These are phyloP conservation scores for Drosophila recens DNA, from an alignment of 2,888 invertebrate genomes.

Conservation along the genomic window DNA sequence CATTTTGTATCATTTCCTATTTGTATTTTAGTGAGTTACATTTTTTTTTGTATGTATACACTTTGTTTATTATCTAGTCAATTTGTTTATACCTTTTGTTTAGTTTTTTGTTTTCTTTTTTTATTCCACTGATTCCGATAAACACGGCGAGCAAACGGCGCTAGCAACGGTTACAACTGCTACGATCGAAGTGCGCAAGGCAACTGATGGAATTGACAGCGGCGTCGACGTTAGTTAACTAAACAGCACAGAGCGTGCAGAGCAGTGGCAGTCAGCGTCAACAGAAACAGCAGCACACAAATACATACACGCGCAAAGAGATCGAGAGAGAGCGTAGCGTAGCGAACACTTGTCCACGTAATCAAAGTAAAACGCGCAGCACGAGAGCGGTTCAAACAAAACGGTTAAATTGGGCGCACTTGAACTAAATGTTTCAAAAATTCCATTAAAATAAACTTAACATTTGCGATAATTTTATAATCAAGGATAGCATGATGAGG, in stretches of 20 bases:
- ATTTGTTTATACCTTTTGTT: conserved; percentile 57
- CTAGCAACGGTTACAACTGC: conserved; percentile 55
- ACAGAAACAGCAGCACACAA: conserved; percentile 6
- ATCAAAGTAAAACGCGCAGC: conserved; percentile 58
- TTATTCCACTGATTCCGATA: conserved; percentile 28
- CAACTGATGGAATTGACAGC: conserved; percentile 59
- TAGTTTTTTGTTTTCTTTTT: conserved; percentile 22
- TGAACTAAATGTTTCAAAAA: background rate
- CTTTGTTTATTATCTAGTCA: conserved; percentile 23
- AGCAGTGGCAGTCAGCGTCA: conserved; percentile 6
- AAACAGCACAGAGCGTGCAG: conserved; percentile 11
- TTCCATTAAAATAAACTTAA: background rate
- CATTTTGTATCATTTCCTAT: conserved; percentile 39
- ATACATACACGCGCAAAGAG: conserved; percentile 8
- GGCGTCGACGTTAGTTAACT: conserved; percentile 49
- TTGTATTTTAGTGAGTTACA: conserved; percentile 15
- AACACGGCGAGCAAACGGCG: conserved; percentile 31
- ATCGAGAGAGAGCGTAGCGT: conserved; percentile 13
- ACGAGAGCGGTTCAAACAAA: conserved; percentile 39
- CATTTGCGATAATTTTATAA: background rate
- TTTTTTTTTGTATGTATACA: conserved; percentile 2
- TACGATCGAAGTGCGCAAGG: conserved; percentile 70
- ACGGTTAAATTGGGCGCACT: background rate
- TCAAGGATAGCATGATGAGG: background rate
- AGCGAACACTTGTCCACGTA: conserved; percentile 71